These are phyloP conservation scores for Galaxea fascicularis DNA, from an alignment of 92 coral and sea anemone species.

Conservation along the genomic window DNA sequence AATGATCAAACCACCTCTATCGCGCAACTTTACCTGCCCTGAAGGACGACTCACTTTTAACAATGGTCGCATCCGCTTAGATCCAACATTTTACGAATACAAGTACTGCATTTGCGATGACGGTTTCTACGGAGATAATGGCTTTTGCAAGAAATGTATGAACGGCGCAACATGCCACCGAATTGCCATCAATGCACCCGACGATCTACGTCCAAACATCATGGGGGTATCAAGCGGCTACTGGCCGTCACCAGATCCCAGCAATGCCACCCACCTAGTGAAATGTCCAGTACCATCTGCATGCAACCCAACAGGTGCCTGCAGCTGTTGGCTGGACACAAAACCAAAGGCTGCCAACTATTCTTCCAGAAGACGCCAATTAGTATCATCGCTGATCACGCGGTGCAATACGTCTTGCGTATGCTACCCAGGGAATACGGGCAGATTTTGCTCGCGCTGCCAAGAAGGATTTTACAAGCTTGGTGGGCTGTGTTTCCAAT, in stretches of 20 bases:
- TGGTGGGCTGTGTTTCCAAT: slow-evolving; percentile 61
- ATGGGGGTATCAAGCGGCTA: slow-evolving; percentile 54
- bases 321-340: slow-evolving; percentile 43
- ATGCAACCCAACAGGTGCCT: slow-evolving; percentile 63
- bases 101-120: slow-evolving; percentile 67
- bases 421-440: slow-evolving; percentile 64
- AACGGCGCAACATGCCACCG: slow-evolving; percentile 27
- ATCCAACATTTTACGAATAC: slow-evolving; percentile 62
- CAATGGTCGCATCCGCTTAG: slow-evolving; percentile 61
- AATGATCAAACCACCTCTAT: slow-evolving; percentile 14
- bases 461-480: slow-evolving; percentile 55
- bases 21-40: slow-evolving; percentile 54
- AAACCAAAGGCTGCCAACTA: neutral
- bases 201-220: slow-evolving; percentile 36
- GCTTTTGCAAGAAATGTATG: slow-evolving; percentile 66
- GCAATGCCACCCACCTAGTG: slow-evolving; percentile 61
- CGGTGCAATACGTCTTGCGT: slow-evolving; percentile 54
- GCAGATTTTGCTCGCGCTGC: slow-evolving; percentile 72
- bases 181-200: neutral
- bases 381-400: slow-evolving; percentile 43
- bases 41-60: slow-evolving; percentile 56
- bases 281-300: slow-evolving; percentile 55
- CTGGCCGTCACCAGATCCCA: slow-evolving; percentile 69
- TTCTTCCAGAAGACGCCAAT: neutral
- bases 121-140: slow-evolving; percentile 61